Evolutionary conservation across 1,140 invertebrate species (phyloP).

Genomic region (Tetramorium alpestre): DNA sequence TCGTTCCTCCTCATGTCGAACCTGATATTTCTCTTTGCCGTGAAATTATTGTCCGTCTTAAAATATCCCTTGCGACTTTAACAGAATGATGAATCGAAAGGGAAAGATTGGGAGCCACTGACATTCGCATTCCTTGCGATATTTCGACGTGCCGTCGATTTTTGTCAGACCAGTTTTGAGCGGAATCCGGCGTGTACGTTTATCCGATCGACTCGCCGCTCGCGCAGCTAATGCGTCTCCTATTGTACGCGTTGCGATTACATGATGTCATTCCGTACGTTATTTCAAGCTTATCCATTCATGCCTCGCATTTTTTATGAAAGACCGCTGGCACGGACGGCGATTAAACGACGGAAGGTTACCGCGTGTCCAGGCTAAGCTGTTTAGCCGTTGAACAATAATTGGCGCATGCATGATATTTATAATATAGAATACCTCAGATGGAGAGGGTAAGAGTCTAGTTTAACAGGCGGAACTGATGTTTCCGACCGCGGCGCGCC

Average conservation of each 20-base stretch:
- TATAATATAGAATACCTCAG: conserved; percentile 49
- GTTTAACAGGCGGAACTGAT: conserved; percentile 58
- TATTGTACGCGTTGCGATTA: conserved; percentile 40
- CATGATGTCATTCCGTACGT: conserved; percentile 35
- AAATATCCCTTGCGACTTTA: not conserved
- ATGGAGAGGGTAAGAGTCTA: conserved; percentile 47
- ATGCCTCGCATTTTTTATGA: conserved; percentile 30
- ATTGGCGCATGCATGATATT: conserved; percentile 43
- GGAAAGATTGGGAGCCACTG: not conserved
- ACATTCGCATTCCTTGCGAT: conserved; percentile 22
- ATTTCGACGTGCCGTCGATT: conserved; percentile 21
- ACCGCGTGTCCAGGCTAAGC: not conserved
- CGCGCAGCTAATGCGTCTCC: conserved; percentile 10
- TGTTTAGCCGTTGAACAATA: conserved; percentile 36
- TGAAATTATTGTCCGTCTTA: too few species aligned
- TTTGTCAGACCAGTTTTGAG: conserved; percentile 3
- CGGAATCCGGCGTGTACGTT: not conserved
- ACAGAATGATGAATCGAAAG: not conserved
- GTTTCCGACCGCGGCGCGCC: conserved; percentile 31
- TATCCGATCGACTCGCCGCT: not conserved
- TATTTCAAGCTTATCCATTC: conserved; percentile 54
- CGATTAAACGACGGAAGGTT: conserved; percentile 14
- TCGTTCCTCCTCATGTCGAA: not conserved
- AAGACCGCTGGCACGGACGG: not conserved
- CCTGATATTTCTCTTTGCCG: not conserved